Base-by-base conservation (phyloP, 1,140 invertebrate species). In the Periplaneta americana region DNA sequence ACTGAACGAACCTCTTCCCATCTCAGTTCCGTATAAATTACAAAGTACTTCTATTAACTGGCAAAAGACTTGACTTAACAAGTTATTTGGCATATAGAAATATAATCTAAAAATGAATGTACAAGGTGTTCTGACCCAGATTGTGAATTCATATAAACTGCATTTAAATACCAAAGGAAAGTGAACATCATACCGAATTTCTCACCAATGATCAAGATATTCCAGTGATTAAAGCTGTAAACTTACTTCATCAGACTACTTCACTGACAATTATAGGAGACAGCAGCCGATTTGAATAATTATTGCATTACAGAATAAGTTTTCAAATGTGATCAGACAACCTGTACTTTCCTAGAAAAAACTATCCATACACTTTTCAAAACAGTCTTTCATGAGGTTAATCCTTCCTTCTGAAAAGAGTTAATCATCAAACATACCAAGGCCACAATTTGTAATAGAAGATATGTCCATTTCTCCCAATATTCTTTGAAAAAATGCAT, bases 361-460 rank as follows among this genome's bases (percentile, higher is more conserved):
- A 78, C 28, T 36, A 78, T 36, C 35, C n/a, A 39, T 39, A 39
- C 22, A 78, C 35, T n/a, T 39, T 39, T 78, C 33, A 78, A 39
- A 34, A 76, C 35, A 78, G 76, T 78, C 76, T 39, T 78, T n/a
- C 48, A 28, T 66, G 28, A 66, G 6, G 11, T 66, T 78, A 37
- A 77, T n/a, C 8, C 75, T 39, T 34, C 8, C 76, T 78, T 78
- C 35, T 34, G 35, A 35, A 77, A 35, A 77, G 35, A 77, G 76
- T 8, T 18, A 28, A 36, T 36, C 4, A 13, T n/a, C 36, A 78
- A 78, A 78, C 76, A 39, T 78, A 78, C 35, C 76, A 78, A 78
- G 76, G 76, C 76, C 35, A 78, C 76, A 78, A 39, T 78, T 37
- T 78, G 35, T 36, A 78, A 78, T 78, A 78, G 6, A 78, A 78